These are phyloP conservation scores for Platygyra sinensis DNA, from an alignment of 64 coral and sea anemone species.

Conservation along the genomic window DNA sequence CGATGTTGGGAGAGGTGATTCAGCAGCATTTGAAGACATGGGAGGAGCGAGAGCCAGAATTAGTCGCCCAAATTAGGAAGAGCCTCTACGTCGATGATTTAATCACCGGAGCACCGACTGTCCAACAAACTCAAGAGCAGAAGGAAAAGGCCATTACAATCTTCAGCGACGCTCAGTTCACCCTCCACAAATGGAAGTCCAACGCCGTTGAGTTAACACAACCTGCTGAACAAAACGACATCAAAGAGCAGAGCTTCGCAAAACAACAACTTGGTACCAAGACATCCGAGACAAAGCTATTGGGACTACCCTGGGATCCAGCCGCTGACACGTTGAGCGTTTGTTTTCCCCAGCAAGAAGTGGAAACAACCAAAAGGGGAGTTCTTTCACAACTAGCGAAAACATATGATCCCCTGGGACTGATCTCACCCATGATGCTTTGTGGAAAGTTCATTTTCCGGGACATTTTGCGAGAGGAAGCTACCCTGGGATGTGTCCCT, in stretches of 20 bases:
- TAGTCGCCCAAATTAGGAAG: conserved; percentile 41
- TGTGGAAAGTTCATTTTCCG: conserved; percentile 29
- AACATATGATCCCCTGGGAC: conserved; percentile 35
- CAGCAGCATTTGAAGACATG: conserved; percentile 2
- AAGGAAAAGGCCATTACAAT: conserved; percentile 37
- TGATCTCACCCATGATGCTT: conserved; percentile 27
- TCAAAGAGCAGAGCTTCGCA: conserved; percentile 20
- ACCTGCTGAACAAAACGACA: not conserved
- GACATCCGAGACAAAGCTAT: conserved; percentile 30
- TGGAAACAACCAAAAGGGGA: conserved; percentile 2
- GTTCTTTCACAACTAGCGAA: not conserved
- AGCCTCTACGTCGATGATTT: conserved; percentile 60
- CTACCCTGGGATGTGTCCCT: conserved; percentile 21
- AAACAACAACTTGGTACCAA: conserved; percentile 44
- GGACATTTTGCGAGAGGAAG: conserved; percentile 29
- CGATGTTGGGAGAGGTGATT: too few species aligned
- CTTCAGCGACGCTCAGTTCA: conserved; percentile 50
- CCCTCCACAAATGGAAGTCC: conserved; percentile 44
- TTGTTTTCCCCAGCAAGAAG: conserved; percentile 1
- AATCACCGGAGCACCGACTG: conserved; percentile 11
- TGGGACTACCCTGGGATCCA: conserved; percentile 46
- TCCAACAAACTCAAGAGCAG: conserved; percentile 26
- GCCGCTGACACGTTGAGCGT: conserved; percentile 42
- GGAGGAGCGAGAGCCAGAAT: conserved; percentile 8
- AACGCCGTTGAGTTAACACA: conserved; percentile 15